phyloP scores from a whole-genome alignment of 2,888 invertebrate species.

The Amphipoea lucens region DNA sequence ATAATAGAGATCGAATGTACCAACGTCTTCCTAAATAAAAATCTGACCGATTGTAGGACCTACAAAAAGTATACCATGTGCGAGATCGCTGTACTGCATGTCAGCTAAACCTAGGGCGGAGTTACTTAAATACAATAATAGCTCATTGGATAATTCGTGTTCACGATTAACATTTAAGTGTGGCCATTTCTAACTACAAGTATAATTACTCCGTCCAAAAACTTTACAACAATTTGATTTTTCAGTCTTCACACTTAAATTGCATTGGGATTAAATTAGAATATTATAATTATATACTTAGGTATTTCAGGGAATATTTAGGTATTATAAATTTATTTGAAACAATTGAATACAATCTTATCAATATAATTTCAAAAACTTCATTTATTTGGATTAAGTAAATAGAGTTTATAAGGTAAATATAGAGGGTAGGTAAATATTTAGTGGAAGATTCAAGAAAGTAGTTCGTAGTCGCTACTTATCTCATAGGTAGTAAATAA shows the following conservation, averaged over 20 bases:
- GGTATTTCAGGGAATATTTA: slow-evolving; percentile 37
- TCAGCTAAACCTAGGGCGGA: slow-evolving; percentile 72
- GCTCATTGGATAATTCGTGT: slow-evolving; percentile 76
- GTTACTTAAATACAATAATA: slow-evolving; percentile 71
- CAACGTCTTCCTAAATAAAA: not conserved
- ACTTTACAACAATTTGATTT: slow-evolving; percentile 63
- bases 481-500: slow-evolving; percentile 21
- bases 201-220: slow-evolving; percentile 68
- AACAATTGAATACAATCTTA: slow-evolving; percentile 58
- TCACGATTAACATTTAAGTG: slow-evolving; percentile 69
- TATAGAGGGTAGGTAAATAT: slow-evolving; percentile 39
- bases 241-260: slow-evolving; percentile 70
- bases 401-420: slow-evolving; percentile 30
- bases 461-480: slow-evolving; percentile 7
- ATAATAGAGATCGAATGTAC: not conserved
- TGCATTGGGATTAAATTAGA: slow-evolving; percentile 63
- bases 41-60: not conserved
- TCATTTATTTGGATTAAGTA: slow-evolving; percentile 37
- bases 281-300: slow-evolving; percentile 44
- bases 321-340: slow-evolving; percentile 36
- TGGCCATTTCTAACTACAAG: slow-evolving; percentile 71
- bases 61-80: slow-evolving; percentile 8
- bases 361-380: slow-evolving; percentile 54
- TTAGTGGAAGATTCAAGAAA: slow-evolving; percentile 40
- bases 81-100: slow-evolving; percentile 34